These are phyloP conservation scores for Araneus ventricosus DNA, from an alignment of 1,140 invertebrate species.

Conservation along the genomic window DNA sequence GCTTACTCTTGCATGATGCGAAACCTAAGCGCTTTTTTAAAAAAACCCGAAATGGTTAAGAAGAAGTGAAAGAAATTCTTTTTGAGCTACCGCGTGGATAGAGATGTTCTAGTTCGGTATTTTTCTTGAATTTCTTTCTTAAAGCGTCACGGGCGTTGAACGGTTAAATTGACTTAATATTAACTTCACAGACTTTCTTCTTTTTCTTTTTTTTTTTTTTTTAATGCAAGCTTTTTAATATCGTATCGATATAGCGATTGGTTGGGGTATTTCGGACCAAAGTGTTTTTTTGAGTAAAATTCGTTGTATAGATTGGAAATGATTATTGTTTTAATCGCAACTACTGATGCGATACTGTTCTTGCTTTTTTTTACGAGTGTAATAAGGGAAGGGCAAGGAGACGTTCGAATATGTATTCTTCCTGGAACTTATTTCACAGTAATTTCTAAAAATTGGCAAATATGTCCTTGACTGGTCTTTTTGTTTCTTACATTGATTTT, in stretches of 20 bases:
- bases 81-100: slow-evolving; percentile 25
- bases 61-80: slow-evolving; percentile 4
- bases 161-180: slow-evolving; percentile 64
- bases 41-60: background rate
- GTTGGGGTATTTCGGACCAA: background rate
- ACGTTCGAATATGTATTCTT: background rate
- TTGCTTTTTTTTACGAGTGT: background rate
- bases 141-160: slow-evolving; percentile 48
- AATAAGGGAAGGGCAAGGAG: background rate
- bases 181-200: slow-evolving; percentile 9
- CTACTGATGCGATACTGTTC: background rate
- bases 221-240: slow-evolving; percentile 11
- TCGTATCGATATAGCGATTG: slow-evolving; percentile 21
- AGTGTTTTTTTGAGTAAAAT: background rate
- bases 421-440: background rate
- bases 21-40: background rate
- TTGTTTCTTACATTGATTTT: background rate
- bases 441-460: background rate
- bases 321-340: background rate
- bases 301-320: background rate
- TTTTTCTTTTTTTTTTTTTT: background rate
- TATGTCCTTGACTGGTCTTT: background rate
- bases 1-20: slow-evolving; percentile 63
- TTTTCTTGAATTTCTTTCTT: slow-evolving; percentile 5
- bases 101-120: background rate